Percentiles rank a stretch among this genome's conserved stretches.
phyloP scores from a whole-genome alignment of 1,140 invertebrate species.

The Pollicipes pollicipes region DNA sequence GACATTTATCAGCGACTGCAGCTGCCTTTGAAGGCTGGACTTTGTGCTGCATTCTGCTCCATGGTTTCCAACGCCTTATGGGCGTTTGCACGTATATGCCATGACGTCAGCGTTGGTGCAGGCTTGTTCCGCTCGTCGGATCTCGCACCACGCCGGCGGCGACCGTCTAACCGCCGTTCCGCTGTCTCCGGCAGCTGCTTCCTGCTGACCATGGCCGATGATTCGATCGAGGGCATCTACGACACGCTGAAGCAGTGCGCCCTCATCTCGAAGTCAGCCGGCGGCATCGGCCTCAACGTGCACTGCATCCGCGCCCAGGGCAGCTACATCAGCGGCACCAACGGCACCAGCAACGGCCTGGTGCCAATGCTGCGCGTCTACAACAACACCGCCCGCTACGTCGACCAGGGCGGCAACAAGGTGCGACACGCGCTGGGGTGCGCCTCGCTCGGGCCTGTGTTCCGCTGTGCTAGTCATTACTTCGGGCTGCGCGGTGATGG shows the following conservation, averaged over 20 bases:
- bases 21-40: too few species aligned
- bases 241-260: constrained; percentile 87
- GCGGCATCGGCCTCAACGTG: constrained; percentile 91
- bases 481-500: too few species aligned
- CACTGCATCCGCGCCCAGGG: constrained; percentile 89
- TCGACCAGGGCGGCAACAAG: constrained; percentile 96
- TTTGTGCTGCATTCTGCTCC: too few species aligned
- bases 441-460: too few species aligned
- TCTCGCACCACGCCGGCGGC: too few species aligned
- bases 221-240: constrained; percentile 98
- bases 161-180: background rate
- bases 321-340: constrained; percentile 81
- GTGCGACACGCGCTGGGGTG: too few species aligned
- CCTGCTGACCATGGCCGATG: constrained; percentile 80
- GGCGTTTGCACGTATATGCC: too few species aligned
- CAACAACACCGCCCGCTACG: constrained; percentile 81
- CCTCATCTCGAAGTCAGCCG: constrained; percentile 89
- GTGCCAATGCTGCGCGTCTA: constrained; percentile 92
- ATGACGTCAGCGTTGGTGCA: too few species aligned
- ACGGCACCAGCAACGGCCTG: constrained; percentile 89
- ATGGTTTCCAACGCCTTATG: too few species aligned
- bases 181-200: constrained; percentile 56
- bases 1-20: too few species aligned
- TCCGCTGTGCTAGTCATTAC: too few species aligned
- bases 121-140: too few species aligned